Base-by-base conservation (phyloP, 2,888 invertebrate species). In the Unio pictorum region DNA sequence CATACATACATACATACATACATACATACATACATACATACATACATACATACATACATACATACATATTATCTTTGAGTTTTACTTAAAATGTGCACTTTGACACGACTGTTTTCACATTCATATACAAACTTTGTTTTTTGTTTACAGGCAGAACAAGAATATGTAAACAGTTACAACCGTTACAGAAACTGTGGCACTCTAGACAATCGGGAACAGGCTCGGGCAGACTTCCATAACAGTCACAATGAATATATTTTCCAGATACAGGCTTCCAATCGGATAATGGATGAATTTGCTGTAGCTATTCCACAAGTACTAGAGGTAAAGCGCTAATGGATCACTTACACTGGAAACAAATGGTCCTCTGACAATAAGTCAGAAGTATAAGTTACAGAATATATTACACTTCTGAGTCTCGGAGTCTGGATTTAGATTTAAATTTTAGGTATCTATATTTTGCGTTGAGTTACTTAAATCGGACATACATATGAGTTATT, bases 191-290 rank as follows among this genome's bases (percentile, higher is more conserved):
- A 93, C 86, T 93, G 81, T 70, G 72, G 75, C 28, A 70, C 75
- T 55, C 67, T 75, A 26, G 78, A 75, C 68, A 76, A 74, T 11
- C 74, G 83, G 61, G 81, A 84, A 92, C 83, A 94, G 94, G 74
- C 89, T 81, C 81, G 94, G 93, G 81, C 90, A 26, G 79, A 84
- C 18, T 81, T 97, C 91, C 94, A 96, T 89, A 96, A 96, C 89
- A 94, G 95, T 20, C 97, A 98, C 92, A 98, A 98, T 91, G 94
- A 94, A 78, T 97, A 97, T 91, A 94, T 98, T 75, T 95, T 96
- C 83, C 97, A 97, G 88, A 91, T 98, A 79, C 94, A 95, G 81
- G 96, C 97, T 62, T 96, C 96, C 80, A 98, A 98, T 89, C 95
- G 96, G 57, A 96, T 97, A 94, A 93, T 96, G 81, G 96, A 96